Base-by-base conservation (phyloP, 2,113 vertebrate species). In the Okapia johnstoni region DNA sequence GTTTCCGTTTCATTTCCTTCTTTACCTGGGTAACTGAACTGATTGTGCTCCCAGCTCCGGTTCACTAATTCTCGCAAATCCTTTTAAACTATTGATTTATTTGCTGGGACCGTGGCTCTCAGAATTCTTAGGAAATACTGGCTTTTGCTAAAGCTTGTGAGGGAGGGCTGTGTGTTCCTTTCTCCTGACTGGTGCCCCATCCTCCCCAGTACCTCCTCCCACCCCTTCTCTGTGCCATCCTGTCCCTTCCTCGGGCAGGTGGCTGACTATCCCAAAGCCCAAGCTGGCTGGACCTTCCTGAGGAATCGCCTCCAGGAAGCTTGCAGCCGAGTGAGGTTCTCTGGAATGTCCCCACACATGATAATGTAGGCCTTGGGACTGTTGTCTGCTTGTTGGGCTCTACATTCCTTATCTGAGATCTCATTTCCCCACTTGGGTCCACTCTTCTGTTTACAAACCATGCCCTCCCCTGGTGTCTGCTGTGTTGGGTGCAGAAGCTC, bases 41-140 rank as follows among this genome's bases (percentile, higher is more conserved):
- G 90, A 95, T 90, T 63, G 88, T 61, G 50, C 95, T 93, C 76
- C 92, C 61, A 52, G 94, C 96, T 97, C 96, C 5, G 23, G 96
- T 63, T 97, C 95, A 90, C 94, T 97, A 96, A 97, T 97, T 96
- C 97, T 96, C 97, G 70, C 87, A 98, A 96, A 97, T 96, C 96
- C 97, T 94, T 94, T 97, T 88, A 97, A 96, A 94, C 85, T 94
- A 93, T 96, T 93, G 96, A 96, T 97, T 97, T 94, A 77, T 89
- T 93, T 95, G 19, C 92, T 73, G 36, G 85, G 17, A 89, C 90
- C 50, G 33, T n/a, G 57, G 77, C 60, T 92, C 40, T 95, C 77
- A 28, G 94, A 88, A 93, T 66, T 87, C 96, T 94, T 85, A 54
- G 76, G 85, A 84, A 94, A 76, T 95, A 87, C 92, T 85, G 76